phyloP scores from a whole-genome alignment of 2,888 invertebrate genomes.

The Eretmocerus hayati region DNA sequence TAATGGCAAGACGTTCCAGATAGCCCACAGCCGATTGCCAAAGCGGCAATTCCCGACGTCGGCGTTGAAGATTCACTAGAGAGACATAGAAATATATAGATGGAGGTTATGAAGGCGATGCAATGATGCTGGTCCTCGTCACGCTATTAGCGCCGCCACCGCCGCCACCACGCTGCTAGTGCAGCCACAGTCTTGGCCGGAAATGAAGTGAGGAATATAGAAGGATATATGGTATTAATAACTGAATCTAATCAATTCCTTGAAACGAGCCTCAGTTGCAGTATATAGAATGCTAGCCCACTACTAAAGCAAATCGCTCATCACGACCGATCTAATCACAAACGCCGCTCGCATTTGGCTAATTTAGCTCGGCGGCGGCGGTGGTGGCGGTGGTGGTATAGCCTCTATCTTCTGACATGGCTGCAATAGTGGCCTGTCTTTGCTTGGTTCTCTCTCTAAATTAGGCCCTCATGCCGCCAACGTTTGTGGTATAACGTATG shows the following conservation, averaged over 20 bases:
- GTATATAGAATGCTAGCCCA: slow-evolving; percentile 16
- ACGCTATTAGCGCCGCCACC: slow-evolving; percentile 43
- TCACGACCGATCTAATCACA: slow-evolving; percentile 40
- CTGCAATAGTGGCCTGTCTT: background rate
- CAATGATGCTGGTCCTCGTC: slow-evolving; percentile 37
- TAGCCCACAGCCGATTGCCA: no score
- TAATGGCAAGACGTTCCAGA: slow-evolving; percentile 9
- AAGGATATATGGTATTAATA: slow-evolving; percentile 46
- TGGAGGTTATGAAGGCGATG: no score
- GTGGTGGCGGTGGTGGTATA: background rate
- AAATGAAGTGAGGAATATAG: slow-evolving; percentile 43
- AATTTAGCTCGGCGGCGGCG: slow-evolving; percentile 34
- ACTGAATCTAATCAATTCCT: slow-evolving; percentile 45
- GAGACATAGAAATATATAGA: no score
- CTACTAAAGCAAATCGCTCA: slow-evolving; percentile 24
- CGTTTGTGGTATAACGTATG: no score
- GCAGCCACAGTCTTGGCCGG: slow-evolving; percentile 41
- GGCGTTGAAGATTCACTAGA: no score
- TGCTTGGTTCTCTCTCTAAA: background rate
- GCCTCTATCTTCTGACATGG: background rate
- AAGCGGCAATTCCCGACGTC: slow-evolving; percentile 26
- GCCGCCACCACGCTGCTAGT: no score
- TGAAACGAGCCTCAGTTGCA: slow-evolving; percentile 35
- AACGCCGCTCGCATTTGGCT: slow-evolving; percentile 38
- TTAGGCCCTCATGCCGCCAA: background rate